Percentiles rank a stretch among this genome's conserved stretches.
Evolutionary conservation across 1,140 invertebrate species (phyloP).

Genomic region (Copidosoma floridanum): DNA sequence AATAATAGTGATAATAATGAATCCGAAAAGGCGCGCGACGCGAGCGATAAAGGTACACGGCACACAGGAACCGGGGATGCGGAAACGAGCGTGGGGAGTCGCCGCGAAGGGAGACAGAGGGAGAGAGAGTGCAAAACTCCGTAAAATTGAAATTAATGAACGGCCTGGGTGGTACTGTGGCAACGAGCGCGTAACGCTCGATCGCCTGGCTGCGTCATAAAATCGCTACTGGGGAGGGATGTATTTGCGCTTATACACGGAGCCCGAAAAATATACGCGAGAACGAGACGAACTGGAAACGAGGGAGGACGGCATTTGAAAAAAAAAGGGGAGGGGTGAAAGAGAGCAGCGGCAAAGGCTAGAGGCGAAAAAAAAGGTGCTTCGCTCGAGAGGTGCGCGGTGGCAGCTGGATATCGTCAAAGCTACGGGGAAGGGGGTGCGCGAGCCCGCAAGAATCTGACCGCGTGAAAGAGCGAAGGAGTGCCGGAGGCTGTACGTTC

Average conservation of each 20-base stretch:
- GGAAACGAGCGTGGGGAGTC: too few relatives aligned
- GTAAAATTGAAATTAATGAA: slow-evolving; percentile 58
- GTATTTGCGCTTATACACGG: background rate
- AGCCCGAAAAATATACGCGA: background rate
- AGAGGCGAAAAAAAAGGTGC: background rate
- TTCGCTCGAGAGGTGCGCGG: too few relatives aligned
- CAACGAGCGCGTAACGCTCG: background rate
- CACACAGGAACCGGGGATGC: too few relatives aligned
- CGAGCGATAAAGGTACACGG: too few relatives aligned
- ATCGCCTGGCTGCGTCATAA: background rate
- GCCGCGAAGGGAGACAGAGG: too few relatives aligned
- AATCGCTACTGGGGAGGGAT: background rate
- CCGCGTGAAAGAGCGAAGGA: background rate
- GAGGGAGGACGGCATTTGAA: too few relatives aligned
- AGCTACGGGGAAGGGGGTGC: background rate
- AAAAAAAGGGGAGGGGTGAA: background rate
- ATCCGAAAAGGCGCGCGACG: too few relatives aligned
- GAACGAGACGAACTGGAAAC: too few relatives aligned
- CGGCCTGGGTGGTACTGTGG: background rate
- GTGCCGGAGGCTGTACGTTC: too few relatives aligned
- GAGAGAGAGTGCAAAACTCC: slow-evolving; percentile 40
- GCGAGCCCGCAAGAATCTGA: too few relatives aligned
- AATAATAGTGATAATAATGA: too few relatives aligned
- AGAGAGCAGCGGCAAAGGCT: background rate
- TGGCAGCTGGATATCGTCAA: slow-evolving; percentile 1